Base-by-base conservation (phyloP, 2,113 vertebrate species). In the Notarius quadriscutis region DNA sequence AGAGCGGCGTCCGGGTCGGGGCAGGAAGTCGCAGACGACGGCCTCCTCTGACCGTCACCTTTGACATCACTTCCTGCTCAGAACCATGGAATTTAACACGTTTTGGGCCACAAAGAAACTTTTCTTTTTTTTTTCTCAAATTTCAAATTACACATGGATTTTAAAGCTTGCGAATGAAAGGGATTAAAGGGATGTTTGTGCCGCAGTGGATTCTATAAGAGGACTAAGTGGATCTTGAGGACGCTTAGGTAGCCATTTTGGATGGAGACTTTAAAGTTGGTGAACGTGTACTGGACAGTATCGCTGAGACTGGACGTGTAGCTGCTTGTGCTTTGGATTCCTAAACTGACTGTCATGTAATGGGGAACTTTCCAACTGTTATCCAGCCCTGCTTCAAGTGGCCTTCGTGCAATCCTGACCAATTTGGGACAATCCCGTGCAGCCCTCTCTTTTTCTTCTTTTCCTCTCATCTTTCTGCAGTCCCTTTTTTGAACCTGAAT, bases 1-100 rank as follows among this genome's bases (percentile, higher is more conserved):
- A 94, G 93, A 92, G 89, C 83, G 91, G 55, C 74, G 85, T 92
- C 88, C 89, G 81, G 91, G 89, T 93, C 91, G 89, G 79, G 91
- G 88, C 91, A 88, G 94, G 91, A 75, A 89, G 92, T 91, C 93
- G 90, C 88, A 85, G 41, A 89, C 83, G 84, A 89, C 48, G 88
- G 79, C 90, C 60, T 82, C 48, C 84, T 87, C 89, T 57, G 82
- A 90, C 81, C 84, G 88, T 57, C 89, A 84, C 81, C 91, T 83
- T 83, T 78, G 91, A 88, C 85, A 72, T 85, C 92, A 85, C 90
- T 88, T 84, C 84, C 91, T 92, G 92, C 90, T 92, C 93, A 88
- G 92, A 93, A 89, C 88, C 88, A 82, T 89, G 89, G 88, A 87
- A 58, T 67, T 87, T 83, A 88, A 78, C 85, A 81, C 87, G 87